phyloP scores from a whole-genome alignment of 2,888 invertebrate species.

The Drosophila neonasuta region DNA sequence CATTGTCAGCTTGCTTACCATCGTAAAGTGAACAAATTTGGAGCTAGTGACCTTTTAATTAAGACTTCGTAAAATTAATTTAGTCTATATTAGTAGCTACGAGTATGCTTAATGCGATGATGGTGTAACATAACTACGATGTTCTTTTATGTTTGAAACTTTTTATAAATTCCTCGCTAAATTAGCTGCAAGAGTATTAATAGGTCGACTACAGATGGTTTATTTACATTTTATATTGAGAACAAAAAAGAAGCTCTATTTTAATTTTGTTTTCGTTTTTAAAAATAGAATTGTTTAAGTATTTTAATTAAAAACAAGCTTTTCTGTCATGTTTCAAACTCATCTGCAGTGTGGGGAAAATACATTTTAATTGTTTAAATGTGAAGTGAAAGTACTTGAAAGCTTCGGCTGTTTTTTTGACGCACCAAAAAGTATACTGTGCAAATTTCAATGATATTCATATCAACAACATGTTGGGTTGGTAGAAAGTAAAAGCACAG shows the following conservation, averaged over 20 bases:
- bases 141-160: not conserved
- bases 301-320: conserved; percentile 35
- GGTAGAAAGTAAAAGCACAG: not conserved
- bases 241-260: conserved; percentile 2
- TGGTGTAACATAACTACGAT: not conserved
- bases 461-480: not conserved
- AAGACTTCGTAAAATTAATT: not conserved
- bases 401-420: not conserved
- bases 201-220: not conserved
- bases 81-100: not conserved
- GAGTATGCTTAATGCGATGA: not conserved
- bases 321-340: not conserved
- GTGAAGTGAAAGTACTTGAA: not conserved
- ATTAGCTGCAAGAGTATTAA: not conserved
- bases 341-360: not conserved
- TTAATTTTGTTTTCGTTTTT: conserved; percentile 3
- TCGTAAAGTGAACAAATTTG: not conserved
- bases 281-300: conserved; percentile 8
- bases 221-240: not conserved
- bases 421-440: conserved; percentile 8
- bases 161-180: not conserved
- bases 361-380: not conserved
- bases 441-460: not conserved
- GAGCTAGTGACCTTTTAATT: not conserved
- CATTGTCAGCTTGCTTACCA: not conserved